Evolutionary conservation across 2,797 vertebrate species (phyloP), one percentile per base, ranked within the genome.

Genomic region (Aplochiton taeniatus): DNA sequence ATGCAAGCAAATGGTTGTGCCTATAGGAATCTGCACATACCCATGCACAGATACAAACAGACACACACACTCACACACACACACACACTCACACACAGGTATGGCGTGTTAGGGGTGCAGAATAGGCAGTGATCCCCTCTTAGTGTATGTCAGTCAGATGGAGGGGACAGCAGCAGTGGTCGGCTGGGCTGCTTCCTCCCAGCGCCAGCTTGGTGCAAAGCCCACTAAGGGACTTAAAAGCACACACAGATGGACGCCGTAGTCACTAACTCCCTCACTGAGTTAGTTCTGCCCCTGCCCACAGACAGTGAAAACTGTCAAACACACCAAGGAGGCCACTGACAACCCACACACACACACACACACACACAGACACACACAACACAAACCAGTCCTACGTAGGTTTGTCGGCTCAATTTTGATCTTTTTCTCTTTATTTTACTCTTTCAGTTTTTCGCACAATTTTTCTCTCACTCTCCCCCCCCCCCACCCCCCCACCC

Each of bases 401-500:
- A 3, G 31, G 31, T 31, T 31, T 31, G 31, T 31, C 31, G 2
- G 31, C 31, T 31, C n/a, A n/a, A n/a, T n/a, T n/a, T n/a, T 31
- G 31, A 6, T 31, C 6, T 31, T 31, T 31, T 31, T 31, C 31
- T 31, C 6, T 31, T 6, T 31, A 31, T 31, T 31, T 31, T n/a
- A n/a, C n/a, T 31, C 31, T 31, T 31, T 31, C 31, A 3, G 6
- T 31, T 31, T 31, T 48, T 12, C 47, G 4, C 47, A 48, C 47
- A 10, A 11, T 31, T 4, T 54, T 11, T 9, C 54, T n/a, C 54
- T n/a, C 8, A n/a, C 20, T 14, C 13, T 4, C 47, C 62, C 61
- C 65, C 59, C 8, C 47, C 62, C 61, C 65, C 59, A 57, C 18
- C 17, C 51, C 12, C 9, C 50, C 66, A 57, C 62, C 18, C 20